These are phyloP conservation scores for Merluccius polli DNA, from an alignment of 2,797 vertebrate species.

Conservation along the genomic window DNA sequence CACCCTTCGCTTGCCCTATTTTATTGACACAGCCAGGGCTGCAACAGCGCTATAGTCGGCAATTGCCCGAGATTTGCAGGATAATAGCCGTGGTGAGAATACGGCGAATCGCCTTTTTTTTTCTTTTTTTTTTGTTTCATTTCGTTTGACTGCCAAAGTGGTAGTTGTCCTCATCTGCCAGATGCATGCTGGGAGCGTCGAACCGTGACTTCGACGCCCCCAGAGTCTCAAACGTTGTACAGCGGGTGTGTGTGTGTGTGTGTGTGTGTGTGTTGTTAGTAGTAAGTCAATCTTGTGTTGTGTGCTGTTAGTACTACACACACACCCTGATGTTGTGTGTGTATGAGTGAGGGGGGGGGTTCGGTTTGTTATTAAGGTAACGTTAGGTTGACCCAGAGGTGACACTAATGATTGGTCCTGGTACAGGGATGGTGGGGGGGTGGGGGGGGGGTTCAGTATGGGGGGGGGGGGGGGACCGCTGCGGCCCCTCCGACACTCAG, in stretches of 20 bases:
- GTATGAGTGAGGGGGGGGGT: background rate
- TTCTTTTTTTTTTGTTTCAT: too few species aligned
- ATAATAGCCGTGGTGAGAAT: too few species aligned
- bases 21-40: too few species aligned
- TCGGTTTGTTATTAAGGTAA: background rate
- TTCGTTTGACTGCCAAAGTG: too few species aligned
- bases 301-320: background rate
- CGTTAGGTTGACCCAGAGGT: slow-evolving; percentile 56
- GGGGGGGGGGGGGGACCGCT: slow-evolving; percentile 56
- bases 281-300: background rate
- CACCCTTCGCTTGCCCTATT: too few species aligned
- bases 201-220: too few species aligned
- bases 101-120: too few species aligned
- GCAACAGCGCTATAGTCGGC: too few species aligned
- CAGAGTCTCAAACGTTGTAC: too few species aligned
- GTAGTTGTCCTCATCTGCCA: too few species aligned
- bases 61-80: too few species aligned
- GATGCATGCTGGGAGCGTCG: too few species aligned
- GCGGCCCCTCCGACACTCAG: slow-evolving; percentile 64
- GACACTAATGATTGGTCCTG: slow-evolving; percentile 72
- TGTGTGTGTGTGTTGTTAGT: background rate
- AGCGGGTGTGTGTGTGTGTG: background rate
- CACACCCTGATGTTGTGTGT: background rate
- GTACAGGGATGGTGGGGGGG: slow-evolving; percentile 59
- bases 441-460: slow-evolving; percentile 54